These are phyloP conservation scores for Cathartes aura DNA, from an alignment of 2,113 vertebrate species.

Conservation along the genomic window DNA sequence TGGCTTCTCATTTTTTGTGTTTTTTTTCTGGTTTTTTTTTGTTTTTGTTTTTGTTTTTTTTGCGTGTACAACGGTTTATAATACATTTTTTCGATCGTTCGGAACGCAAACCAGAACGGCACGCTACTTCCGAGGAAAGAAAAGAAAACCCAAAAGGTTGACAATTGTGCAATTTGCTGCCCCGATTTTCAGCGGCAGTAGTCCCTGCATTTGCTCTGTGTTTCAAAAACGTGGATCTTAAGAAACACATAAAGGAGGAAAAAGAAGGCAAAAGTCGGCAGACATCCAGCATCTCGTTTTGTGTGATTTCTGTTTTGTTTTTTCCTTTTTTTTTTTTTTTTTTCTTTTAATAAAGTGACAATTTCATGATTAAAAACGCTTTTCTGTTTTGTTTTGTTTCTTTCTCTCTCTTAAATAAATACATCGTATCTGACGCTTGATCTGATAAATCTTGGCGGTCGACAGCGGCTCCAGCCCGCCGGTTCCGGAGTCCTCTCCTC, in stretches of 20 bases:
- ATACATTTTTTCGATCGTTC: constrained; percentile 71
- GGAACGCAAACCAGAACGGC: constrained; percentile 85
- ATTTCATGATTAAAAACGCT: constrained; percentile 81
- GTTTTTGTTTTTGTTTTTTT: neutral
- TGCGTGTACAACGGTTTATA: constrained; percentile 70
- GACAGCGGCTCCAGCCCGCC: constrained; percentile 77
- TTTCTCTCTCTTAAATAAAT: constrained; percentile 76
- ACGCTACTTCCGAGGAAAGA: constrained; percentile 75
- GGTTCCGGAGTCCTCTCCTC: constrained; percentile 59
- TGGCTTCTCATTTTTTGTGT: neutral
- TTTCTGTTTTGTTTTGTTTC: neutral
- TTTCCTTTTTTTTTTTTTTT: constrained; percentile 72
- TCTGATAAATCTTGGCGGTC: constrained; percentile 79
- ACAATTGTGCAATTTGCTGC: constrained; percentile 91
- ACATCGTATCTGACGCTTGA: constrained; percentile 82
- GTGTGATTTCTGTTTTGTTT: constrained; percentile 63
- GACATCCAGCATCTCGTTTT: constrained; percentile 77
- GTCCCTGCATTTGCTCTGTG: constrained; percentile 86
- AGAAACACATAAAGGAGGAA: constrained; percentile 73
- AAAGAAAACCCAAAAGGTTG: neutral
- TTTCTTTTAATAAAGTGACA: constrained; percentile 76
- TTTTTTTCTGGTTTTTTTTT: neutral
- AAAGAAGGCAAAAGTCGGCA: constrained; percentile 80
- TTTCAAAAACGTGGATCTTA: constrained; percentile 80
- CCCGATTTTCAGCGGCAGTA: constrained; percentile 84